A percentile compares a stretch with the other conserved stretches of the same genome.
These are phyloP conservation scores for Notolepis coatsorum DNA, from an alignment of 2,797 vertebrate genomes.

Conservation along the genomic window DNA sequence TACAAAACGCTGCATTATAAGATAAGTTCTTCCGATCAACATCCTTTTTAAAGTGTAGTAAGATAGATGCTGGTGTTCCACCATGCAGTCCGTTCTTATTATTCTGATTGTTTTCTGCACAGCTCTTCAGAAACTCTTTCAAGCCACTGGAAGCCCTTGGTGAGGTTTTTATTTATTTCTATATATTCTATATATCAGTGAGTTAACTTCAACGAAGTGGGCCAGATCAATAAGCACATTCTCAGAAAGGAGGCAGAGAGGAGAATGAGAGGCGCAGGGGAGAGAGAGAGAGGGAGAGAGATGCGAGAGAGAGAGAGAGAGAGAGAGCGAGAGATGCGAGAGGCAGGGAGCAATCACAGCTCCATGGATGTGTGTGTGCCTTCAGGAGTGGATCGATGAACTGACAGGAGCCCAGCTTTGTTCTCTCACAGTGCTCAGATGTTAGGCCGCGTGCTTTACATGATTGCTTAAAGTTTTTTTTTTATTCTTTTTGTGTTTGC, in stretches of 20 bases:
- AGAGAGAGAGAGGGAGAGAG: neutral
- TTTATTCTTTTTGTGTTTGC: too few relatives aligned
- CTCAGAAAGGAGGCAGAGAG: conserved; percentile 81
- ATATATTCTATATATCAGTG: too few relatives aligned
- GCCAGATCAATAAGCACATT: conserved; percentile 95
- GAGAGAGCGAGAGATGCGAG: conserved; percentile 69
- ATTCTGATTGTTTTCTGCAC: conserved; percentile 44
- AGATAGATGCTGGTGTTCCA: too few relatives aligned
- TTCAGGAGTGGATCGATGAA: conserved; percentile 96
- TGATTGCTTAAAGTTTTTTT: conserved; percentile 98
- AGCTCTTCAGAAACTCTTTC: conserved; percentile 75
- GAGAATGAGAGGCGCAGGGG: conserved; percentile 64
- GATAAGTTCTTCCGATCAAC: neutral
- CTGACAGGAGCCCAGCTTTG: conserved; percentile 94
- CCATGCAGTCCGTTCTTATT: conserved; percentile 21
- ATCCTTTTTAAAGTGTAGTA: too few relatives aligned
- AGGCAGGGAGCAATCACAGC: conserved; percentile 91
- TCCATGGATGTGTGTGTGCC: conserved; percentile 87
- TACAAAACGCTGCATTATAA: too few relatives aligned
- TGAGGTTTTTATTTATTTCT: too few relatives aligned
- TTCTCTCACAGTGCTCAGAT: conserved; percentile 93
- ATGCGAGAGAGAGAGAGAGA: neutral
- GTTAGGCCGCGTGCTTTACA: conserved; percentile 96
- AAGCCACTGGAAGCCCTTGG: conserved; percentile 84
- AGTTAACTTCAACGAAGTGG: conserved; percentile 91